These are phyloP conservation scores for Chloroclystis v-ata DNA, from an alignment of 2,888 invertebrate species.

Conservation along the genomic window DNA sequence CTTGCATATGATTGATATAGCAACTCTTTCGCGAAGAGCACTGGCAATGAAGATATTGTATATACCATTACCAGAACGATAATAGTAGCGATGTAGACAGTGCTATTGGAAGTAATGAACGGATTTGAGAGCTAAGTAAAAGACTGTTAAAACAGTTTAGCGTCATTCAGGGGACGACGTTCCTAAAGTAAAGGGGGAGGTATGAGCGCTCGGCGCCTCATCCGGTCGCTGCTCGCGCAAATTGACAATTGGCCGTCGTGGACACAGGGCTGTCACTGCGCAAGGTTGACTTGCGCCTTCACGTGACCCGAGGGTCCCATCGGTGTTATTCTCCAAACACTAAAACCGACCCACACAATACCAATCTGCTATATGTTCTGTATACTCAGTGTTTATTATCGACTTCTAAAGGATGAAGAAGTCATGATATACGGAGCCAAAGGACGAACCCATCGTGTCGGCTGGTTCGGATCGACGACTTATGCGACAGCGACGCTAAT, in stretches of 20 bases:
- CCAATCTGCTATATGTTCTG: too few relatives aligned
- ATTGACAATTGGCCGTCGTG: slow-evolving; percentile 68
- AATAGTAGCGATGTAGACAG: too few relatives aligned
- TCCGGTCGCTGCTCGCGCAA: slow-evolving; percentile 68
- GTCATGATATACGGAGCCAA: slow-evolving; percentile 1
- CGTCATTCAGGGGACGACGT: slow-evolving; percentile 44
- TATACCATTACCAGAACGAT: too few relatives aligned
- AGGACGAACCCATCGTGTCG: slow-evolving; percentile 32
- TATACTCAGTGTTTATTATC: background rate
- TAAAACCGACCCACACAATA: too few relatives aligned
- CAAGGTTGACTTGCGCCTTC: slow-evolving; percentile 53
- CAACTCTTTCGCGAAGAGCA: too few relatives aligned
- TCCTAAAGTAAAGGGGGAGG: slow-evolving; percentile 68
- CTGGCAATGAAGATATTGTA: too few relatives aligned
- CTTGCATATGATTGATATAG: background rate
- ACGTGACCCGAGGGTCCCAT: slow-evolving; percentile 44
- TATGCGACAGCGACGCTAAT: slow-evolving; percentile 58
- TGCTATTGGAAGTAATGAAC: too few relatives aligned
- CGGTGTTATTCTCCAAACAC: too few relatives aligned
- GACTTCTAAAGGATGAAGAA: too few relatives aligned
- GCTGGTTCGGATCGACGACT: slow-evolving; percentile 48
- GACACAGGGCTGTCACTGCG: slow-evolving; percentile 57
- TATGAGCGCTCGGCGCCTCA: slow-evolving; percentile 63
- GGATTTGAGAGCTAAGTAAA: slow-evolving; percentile 47
- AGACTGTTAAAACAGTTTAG: slow-evolving; percentile 42